Evolutionary conservation across 2,113 vertebrate genomes (phyloP).

Genomic region (Vireo altiloquus): DNA sequence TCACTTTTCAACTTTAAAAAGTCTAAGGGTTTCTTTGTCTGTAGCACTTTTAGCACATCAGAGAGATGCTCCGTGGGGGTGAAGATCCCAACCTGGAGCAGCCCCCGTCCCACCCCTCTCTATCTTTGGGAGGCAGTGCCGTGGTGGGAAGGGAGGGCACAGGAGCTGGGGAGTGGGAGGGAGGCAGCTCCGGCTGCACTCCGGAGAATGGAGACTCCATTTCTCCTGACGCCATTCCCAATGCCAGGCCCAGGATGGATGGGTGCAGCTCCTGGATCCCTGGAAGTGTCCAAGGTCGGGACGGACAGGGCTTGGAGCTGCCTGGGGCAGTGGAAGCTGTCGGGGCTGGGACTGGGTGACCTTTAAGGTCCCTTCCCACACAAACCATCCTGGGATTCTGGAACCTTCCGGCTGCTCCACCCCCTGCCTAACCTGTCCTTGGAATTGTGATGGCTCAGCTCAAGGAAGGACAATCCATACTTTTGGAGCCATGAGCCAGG

Average conservation of each 20-base stretch:
- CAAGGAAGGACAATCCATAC: neutral
- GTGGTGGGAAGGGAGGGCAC: rapidly evolving
- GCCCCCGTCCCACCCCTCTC: neutral
- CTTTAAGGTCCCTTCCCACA: neutral
- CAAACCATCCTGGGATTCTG: neutral
- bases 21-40: no score
- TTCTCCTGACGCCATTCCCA: neutral
- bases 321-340: neutral
- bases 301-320: rapidly evolving
- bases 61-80: rapidly evolving
- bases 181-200: no score
- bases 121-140: rapidly evolving
- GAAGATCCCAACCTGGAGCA: rapidly evolving
- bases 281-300: rapidly evolving
- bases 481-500: neutral
- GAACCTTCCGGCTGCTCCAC: neutral
- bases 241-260: neutral
- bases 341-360: neutral
- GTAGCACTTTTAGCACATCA: no score
- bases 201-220: neutral
- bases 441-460: rapidly evolving
- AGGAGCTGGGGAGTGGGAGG: neutral
- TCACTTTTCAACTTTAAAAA: no score
- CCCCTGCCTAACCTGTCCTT: neutral
- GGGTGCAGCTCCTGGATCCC: neutral